Percentiles rank a stretch among this genome's conserved stretches.
Conservation (phyloP, 30 jellyfish, hydroid and myxozoan species). For the Aurelia sp. region DNA sequence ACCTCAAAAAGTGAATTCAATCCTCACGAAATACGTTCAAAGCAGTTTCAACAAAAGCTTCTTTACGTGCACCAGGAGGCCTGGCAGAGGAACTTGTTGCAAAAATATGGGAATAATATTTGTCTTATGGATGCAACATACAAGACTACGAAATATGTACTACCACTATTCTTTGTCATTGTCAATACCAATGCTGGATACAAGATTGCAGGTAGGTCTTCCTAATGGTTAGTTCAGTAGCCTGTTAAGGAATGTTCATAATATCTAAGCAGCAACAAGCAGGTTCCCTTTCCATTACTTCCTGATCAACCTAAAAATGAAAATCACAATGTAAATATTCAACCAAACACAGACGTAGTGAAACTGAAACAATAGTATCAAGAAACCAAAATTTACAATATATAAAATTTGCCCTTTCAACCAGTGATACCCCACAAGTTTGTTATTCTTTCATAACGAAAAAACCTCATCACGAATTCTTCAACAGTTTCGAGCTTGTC, state of each 20-base stretch:
- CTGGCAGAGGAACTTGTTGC: conserved; percentile 1
- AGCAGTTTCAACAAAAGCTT: conserved; percentile 14
- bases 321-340: too few species aligned
- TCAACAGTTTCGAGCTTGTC: too few species aligned
- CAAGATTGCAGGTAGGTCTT: conserved; percentile 17
- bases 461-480: too few species aligned
- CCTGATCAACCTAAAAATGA: too few species aligned
- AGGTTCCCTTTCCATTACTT: too few species aligned
- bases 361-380: too few species aligned
- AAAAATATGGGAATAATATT: conserved; percentile 10
- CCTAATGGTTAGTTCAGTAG: background rate
- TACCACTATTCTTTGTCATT: conserved; percentile 8
- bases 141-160: conserved; percentile 11
- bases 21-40: conserved; percentile 12
- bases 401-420: too few species aligned
- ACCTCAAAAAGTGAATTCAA: background rate
- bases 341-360: too few species aligned
- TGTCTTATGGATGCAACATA: conserved; percentile 26
- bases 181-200: conserved; percentile 27
- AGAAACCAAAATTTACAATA: too few species aligned
- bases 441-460: too few species aligned
- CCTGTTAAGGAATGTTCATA: background rate
- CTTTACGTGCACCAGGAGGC: background rate
- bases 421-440: too few species aligned
- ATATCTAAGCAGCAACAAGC: too few species aligned